Percentiles rank a stretch among this genome's conserved stretches.
These are phyloP conservation scores for Eristalinus aeneus DNA, from an alignment of 2,888 invertebrate genomes.

Conservation along the genomic window DNA sequence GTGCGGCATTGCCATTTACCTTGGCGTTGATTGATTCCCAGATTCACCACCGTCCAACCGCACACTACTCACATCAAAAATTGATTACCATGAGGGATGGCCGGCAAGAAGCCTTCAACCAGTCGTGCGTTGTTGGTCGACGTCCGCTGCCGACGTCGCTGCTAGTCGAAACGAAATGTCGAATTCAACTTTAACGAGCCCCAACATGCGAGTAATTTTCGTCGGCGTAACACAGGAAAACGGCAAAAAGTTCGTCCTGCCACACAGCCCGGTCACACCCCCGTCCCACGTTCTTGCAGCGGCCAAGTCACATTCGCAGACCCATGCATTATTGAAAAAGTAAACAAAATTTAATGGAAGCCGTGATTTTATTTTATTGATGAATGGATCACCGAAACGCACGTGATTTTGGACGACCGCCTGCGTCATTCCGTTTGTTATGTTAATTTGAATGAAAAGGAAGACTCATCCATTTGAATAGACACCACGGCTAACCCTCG, in stretches of 20 bases:
- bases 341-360: conserved; percentile 65
- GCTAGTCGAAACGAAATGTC: background rate
- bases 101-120: conserved; percentile 39
- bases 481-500: background rate
- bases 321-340: conserved; percentile 65
- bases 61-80: conserved; percentile 42
- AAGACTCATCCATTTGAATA: conserved; percentile 15
- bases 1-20: conserved; percentile 25
- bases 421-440: conserved; percentile 20
- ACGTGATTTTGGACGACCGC: conserved; percentile 15
- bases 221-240: conserved; percentile 39
- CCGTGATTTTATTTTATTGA: conserved; percentile 69
- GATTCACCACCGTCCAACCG: conserved; percentile 30
- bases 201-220: conserved; percentile 59
- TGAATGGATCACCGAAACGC: conserved; percentile 50
- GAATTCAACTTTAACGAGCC: conserved; percentile 58
- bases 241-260: conserved; percentile 33
- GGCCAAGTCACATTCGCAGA: conserved; percentile 26
- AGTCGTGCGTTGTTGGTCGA: background rate
- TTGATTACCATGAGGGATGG: conserved; percentile 47
- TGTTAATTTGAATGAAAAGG: conserved; percentile 19
- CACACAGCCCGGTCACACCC: background rate
- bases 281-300: background rate
- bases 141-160: background rate
- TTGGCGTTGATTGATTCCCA: conserved; percentile 67